Base-by-base conservation (phyloP, 1,140 invertebrate species). In the Elymnias hypermnestra region DNA sequence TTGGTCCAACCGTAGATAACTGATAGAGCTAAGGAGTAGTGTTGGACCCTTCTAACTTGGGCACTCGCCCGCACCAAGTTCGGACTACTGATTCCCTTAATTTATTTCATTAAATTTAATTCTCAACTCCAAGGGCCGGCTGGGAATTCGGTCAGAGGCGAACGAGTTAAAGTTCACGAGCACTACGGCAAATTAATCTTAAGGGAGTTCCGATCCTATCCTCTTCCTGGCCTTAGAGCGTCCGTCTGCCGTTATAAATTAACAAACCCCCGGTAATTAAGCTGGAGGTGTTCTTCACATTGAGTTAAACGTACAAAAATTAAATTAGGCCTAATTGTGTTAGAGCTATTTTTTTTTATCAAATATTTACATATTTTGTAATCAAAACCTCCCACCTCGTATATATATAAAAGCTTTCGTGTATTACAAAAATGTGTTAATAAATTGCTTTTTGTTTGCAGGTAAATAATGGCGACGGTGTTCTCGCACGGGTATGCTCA, bases 101-200 rank as follows among this genome's bases (percentile, higher is more conserved):
- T 79, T 82, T 81, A 81, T 78, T 84, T 75, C 72, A 82, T 81
- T 81, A 82, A 84, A 81, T 82, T 82, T 76, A 82, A 82, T 81
- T 77, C 63, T 75, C 68, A 76, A 78, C 67, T 74, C 54, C 54
- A 68, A 74, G 71, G 70, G 62, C 55, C 73, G 48, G 47, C 50
- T 64, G 71, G 71, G 76, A 77, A 82, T 82, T 82, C 69, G 81
- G 81, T 72, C 74, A 73, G 76, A 78, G 59, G 63, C 72, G 69
- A 79, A 77, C 70, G 78, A 83, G 81, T 83, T 82, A 77, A 82
- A 84, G 74, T 81, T 84, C 68, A 71, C 55, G 59, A 74, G 72
- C 72, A 81, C 61, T 57, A 67, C 57, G 61, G 55, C 66, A 85
- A 85, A 85, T 85, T 85, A 85, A 83, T 83, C 81, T 85, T 85